Conservation (phyloP, 2,113 vertebrate genomes). For the Mohoua ochrocephala region DNA sequence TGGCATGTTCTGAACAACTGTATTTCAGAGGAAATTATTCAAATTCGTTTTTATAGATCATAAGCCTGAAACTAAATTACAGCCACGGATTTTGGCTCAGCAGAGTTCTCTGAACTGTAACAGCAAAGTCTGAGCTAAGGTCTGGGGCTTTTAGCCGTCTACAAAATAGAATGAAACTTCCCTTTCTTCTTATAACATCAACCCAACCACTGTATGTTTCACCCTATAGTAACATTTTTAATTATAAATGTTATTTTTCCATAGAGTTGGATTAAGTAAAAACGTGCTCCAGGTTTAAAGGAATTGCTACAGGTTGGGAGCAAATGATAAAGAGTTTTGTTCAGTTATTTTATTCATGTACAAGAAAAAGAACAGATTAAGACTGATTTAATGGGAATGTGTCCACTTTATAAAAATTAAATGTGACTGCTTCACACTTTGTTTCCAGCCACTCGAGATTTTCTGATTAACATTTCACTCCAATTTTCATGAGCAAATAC, state of each 20-base stretch:
- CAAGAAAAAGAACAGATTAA: not conserved
- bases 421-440: not conserved
- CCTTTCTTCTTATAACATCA: not conserved
- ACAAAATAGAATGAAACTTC: not conserved
- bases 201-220: not conserved
- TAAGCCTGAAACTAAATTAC: conserved; percentile 16
- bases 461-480: not conserved
- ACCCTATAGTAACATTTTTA: not conserved
- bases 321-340: not conserved
- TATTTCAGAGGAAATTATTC: conserved; percentile 30
- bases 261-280: not conserved
- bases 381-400: not conserved
- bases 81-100: not conserved
- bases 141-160: not conserved
- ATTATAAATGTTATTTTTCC: not conserved
- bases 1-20: conserved; percentile 11
- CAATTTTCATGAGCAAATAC: not conserved
- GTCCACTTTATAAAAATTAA: not conserved
- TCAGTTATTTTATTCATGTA: not conserved
- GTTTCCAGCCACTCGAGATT: not conserved
- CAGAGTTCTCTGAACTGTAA: not conserved
- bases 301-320: not conserved
- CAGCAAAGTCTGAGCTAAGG: not conserved
- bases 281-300: not conserved
- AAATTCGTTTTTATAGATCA: conserved; percentile 15